Conservation (phyloP, 2,888 invertebrate species). For the Stenchaetothrips biformis region DNA sequence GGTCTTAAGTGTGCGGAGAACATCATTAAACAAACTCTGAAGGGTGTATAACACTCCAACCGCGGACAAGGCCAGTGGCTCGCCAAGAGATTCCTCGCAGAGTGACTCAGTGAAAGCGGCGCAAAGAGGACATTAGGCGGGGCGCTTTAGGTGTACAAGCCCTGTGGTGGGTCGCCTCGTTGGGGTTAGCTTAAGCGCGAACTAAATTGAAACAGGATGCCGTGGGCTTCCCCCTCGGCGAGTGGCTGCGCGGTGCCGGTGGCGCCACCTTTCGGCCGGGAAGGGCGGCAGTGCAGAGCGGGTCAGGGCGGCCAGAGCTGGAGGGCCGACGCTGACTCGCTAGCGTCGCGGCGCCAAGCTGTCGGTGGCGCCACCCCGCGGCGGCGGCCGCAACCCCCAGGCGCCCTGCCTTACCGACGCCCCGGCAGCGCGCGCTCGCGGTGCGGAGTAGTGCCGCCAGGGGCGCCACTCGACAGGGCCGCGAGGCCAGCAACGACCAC, state of each 20-base stretch:
- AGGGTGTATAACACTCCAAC: too few species aligned
- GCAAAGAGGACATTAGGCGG: too few species aligned
- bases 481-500: not conserved
- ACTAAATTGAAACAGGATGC: too few species aligned
- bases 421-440: not conserved
- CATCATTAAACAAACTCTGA: too few species aligned
- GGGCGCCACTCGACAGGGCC: not conserved
- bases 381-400: not conserved
- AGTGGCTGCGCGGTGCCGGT: not conserved
- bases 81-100: too few species aligned
- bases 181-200: too few species aligned
- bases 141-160: too few species aligned
- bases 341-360: not conserved
- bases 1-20: too few species aligned
- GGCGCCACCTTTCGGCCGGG: not conserved
- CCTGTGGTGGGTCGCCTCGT: too few species aligned
- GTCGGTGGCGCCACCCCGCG: slow-evolving; percentile 1
- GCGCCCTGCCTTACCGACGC: not conserved
- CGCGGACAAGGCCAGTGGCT: too few species aligned
- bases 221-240: too few species aligned
- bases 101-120: too few species aligned
- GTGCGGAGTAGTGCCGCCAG: not conserved
- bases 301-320: not conserved
- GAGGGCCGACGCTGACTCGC: not conserved
- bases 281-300: not conserved